Percentiles rank a stretch among this genome's conserved stretches.
Conservation (phyloP, 1,140 invertebrate species). For the Stegodyphus mimosarum region DNA sequence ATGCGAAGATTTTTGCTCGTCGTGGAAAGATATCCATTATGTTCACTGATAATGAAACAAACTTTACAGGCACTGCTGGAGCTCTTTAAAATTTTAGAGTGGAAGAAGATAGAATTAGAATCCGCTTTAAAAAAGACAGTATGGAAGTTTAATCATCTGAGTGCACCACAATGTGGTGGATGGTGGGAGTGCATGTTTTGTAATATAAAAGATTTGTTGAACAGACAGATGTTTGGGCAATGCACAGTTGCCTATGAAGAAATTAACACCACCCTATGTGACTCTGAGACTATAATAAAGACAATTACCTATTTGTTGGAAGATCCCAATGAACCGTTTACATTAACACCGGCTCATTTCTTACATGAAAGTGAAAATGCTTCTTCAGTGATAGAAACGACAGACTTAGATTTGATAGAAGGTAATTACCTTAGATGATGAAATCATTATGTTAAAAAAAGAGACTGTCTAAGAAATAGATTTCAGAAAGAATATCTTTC, state of each 20-base stretch:
- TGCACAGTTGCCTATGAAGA: neutral
- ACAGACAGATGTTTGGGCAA: too few species aligned
- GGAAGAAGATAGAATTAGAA: too few species aligned
- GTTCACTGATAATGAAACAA: slow-evolving; percentile 67
- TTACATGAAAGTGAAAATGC: neutral
- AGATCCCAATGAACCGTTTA: neutral
- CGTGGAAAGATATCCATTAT: slow-evolving; percentile 60
- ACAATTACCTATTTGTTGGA: neutral
- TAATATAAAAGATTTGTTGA: too few species aligned
- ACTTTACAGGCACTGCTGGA: neutral
- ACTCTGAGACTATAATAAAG: neutral
- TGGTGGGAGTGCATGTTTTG: too few species aligned
- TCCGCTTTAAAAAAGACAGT: too few species aligned
- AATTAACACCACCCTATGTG: neutral
- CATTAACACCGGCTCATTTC: neutral
- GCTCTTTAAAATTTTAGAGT: neutral
- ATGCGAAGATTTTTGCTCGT: slow-evolving; percentile 13
- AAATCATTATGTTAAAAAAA: neutral
- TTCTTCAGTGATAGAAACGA: neutral
- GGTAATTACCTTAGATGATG: neutral
- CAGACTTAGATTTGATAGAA: neutral
- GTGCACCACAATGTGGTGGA: too few species aligned
- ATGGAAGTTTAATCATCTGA: too few species aligned
- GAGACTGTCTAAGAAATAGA: neutral
- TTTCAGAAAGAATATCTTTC: neutral